Evolutionary conservation across 2,113 vertebrate genomes (phyloP).

Genomic region (Phylloscopus trochilus): DNA sequence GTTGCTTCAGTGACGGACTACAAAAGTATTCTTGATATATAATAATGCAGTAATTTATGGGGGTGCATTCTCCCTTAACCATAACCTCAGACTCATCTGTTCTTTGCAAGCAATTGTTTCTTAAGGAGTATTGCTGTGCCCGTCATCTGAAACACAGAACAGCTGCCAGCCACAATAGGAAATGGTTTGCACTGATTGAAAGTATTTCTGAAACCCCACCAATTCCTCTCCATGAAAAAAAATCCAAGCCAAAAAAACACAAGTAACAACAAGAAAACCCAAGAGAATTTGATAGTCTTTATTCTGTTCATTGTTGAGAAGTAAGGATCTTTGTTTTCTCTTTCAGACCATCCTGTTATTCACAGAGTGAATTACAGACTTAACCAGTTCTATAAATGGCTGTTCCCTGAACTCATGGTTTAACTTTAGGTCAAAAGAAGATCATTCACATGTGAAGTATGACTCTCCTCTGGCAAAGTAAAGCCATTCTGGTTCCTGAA

Average conservation of each 20-base stretch:
- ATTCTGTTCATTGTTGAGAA: conserved; percentile 6
- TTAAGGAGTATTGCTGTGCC: background rate
- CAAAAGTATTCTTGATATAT: conserved; percentile 15
- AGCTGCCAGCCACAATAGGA: background rate
- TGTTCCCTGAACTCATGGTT: conserved; percentile 23
- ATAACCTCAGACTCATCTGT: conserved; percentile 19
- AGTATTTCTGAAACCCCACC: conserved; percentile 7
- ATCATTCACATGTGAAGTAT: background rate
- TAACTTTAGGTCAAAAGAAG: conserved; percentile 31
- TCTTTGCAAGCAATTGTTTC: conserved; percentile 1
- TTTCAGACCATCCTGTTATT: conserved; percentile 28
- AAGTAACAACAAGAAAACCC: background rate
- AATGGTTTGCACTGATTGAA: background rate
- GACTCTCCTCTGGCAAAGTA: background rate
- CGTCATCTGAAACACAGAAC: background rate
- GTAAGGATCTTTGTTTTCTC: conserved; percentile 6
- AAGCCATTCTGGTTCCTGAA: background rate
- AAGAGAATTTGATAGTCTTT: background rate
- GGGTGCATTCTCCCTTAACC: background rate
- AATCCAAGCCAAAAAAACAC: background rate
- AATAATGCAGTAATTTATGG: background rate
- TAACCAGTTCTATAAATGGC: conserved; percentile 21
- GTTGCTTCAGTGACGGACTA: conserved; percentile 1
- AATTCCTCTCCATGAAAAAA: background rate
- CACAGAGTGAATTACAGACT: conserved; percentile 38